Evolutionary conservation across 2,797 vertebrate genomes (phyloP).

Genomic region (Allobates femoralis): DNA sequence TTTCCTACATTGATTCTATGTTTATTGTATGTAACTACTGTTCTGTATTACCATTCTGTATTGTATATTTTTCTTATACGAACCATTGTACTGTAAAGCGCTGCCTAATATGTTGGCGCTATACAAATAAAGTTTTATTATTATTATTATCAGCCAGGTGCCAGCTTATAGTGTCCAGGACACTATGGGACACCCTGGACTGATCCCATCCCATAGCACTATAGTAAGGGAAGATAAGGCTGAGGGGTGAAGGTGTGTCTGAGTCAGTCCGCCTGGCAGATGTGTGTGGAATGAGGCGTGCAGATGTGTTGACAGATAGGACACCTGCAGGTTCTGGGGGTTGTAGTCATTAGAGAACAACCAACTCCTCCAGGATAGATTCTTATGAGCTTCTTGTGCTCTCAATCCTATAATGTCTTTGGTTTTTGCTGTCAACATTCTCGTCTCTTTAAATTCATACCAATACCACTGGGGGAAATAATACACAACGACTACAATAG

Average conservation of each 20-base stretch:
- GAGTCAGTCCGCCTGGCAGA: slow-evolving; percentile 34
- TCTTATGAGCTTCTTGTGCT: neutral
- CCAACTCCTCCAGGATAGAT: neutral
- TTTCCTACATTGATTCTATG: too few relatives aligned
- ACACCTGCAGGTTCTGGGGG: slow-evolving; percentile 54
- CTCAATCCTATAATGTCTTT: neutral
- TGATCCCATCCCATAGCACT: neutral
- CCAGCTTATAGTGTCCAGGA: neutral
- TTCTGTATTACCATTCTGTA: too few relatives aligned
- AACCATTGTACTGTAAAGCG: too few relatives aligned
- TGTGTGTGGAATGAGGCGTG: slow-evolving; percentile 40
- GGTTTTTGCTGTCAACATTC: neutral
- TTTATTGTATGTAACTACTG: too few relatives aligned
- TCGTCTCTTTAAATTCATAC: neutral
- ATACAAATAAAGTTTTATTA: too few relatives aligned
- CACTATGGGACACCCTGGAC: neutral
- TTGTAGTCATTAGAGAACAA: neutral
- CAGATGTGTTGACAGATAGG: slow-evolving; percentile 11
- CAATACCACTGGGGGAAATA: neutral
- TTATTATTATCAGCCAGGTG: neutral
- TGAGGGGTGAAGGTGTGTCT: slow-evolving; percentile 45
- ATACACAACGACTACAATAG: neutral
- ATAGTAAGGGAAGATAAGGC: neutral
- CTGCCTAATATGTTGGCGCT: too few relatives aligned
- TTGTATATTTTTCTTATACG: too few relatives aligned